Evolutionary conservation across 2,797 vertebrate species (phyloP), one percentile per base, ranked within the genome.

Genomic region (Gobionotothen gibberifrons): DNA sequence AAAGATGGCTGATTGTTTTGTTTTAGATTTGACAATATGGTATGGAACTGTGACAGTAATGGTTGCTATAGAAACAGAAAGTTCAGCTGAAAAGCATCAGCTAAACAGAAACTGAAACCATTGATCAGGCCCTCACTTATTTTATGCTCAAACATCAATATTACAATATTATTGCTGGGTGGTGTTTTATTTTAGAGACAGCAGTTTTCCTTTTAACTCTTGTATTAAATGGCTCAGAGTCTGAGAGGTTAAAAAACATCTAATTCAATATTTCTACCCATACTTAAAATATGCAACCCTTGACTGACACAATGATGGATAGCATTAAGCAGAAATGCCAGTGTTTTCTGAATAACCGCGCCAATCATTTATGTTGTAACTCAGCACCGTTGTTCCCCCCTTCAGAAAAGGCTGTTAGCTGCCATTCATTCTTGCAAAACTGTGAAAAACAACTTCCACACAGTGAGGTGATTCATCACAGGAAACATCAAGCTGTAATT

Each of bases 331-430:
- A 29, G 52, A 44, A 64, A 52, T 9, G 46, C 13, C 19, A 13
- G 49, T 58, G 56, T 72, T 69, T 79, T 66, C 52, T 80, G 26
- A 22, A 16, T 13, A 16, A 47, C 66, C 42, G n/a, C 66, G 74
- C 46, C 76, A 74, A 47, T 80, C 52, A 43, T 39, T 39, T 21
- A 22, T 47, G 76, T 74, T 76, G 61, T 39, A 72, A 83, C 63
- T 67, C 55, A 10, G 40, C 62, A 3, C 6, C 7, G 68, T 19
- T 70, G 82, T 80, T 86, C 82, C 81, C 85, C 44, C 52, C n/a
- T 32, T 64, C 67, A 70, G 53, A 55, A 14, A n/a, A 69, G 57
- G 70, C 82, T 66, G 78, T 86, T 83, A 86, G 65, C 84, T 91
- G 86, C 69, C 81, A 73, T 67, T 86, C 86, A 72, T 26, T 53